These are phyloP conservation scores for Mungos mungo DNA, from an alignment of 2,113 vertebrate genomes.

Conservation along the genomic window DNA sequence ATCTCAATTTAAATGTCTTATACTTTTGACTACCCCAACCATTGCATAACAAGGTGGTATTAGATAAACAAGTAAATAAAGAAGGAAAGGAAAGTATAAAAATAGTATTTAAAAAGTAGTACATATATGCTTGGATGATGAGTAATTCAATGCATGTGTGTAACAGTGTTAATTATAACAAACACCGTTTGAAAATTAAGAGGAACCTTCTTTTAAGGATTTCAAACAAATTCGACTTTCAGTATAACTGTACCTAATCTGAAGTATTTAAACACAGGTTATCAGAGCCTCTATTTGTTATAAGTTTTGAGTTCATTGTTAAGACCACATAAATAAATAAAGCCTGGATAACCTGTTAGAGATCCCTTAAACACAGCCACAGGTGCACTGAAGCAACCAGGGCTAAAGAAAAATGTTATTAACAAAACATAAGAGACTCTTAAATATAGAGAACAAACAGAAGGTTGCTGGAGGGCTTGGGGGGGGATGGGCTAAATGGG, in stretches of 20 bases:
- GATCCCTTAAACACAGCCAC: neutral
- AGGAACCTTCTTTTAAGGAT: slow-evolving; percentile 89
- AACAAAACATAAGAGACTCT: no score
- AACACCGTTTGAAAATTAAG: slow-evolving; percentile 82
- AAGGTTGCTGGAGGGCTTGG: no score
- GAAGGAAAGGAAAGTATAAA: neutral
- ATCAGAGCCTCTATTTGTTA: slow-evolving; percentile 85
- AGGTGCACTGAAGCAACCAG: neutral
- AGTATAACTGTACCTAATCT: slow-evolving; percentile 85
- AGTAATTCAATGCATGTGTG: neutral
- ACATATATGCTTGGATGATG: neutral
- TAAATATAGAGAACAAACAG: no score
- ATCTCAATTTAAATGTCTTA: neutral
- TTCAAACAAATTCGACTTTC: slow-evolving; percentile 85
- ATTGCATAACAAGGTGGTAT: neutral
- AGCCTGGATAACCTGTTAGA: neutral
- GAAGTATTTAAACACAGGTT: slow-evolving; percentile 86
- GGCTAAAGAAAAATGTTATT: neutral
- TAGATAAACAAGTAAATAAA: neutral
- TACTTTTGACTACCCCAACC: neutral
- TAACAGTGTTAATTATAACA: neutral
- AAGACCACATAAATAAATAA: neutral
- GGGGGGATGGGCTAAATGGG: no score
- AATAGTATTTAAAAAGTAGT: neutral
- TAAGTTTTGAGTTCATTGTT: neutral